These are phyloP conservation scores for Drosophila mulleri DNA, from an alignment of 2,888 invertebrate species.

Conservation along the genomic window DNA sequence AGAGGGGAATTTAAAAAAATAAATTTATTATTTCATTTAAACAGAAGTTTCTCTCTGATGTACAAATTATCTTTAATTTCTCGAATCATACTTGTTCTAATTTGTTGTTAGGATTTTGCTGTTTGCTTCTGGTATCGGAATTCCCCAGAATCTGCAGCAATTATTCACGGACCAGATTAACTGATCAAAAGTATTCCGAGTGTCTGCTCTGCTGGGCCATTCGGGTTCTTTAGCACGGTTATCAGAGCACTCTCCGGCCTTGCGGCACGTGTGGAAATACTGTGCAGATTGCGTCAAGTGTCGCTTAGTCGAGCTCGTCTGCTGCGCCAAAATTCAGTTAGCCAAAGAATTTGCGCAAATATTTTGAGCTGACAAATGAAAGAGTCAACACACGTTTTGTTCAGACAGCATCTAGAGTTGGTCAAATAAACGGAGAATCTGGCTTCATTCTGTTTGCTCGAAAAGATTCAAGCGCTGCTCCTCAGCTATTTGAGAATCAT, in stretches of 20 bases:
- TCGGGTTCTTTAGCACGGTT: slow-evolving; percentile 1
- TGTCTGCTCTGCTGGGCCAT: neutral
- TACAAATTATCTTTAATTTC: neutral
- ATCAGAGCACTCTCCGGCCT: slow-evolving; percentile 12
- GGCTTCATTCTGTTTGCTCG: slow-evolving; percentile 1
- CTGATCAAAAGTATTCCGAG: neutral
- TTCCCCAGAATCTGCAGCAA: slow-evolving; percentile 10
- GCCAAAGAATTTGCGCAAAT: slow-evolving; percentile 31
- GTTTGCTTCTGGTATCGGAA: neutral
- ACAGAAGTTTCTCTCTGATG: neutral
- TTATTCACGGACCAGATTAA: slow-evolving; percentile 6
- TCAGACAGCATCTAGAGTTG: neutral
- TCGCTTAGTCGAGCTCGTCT: slow-evolving; percentile 32
- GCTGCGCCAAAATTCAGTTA: neutral
- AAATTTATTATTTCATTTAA: no score
- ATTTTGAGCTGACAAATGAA: slow-evolving; percentile 35
- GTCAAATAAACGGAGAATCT: slow-evolving; percentile 8
- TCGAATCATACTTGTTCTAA: neutral
- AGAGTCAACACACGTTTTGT: slow-evolving; percentile 34
- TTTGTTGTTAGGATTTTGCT: no score
- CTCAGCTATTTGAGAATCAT: neutral
- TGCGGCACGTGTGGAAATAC: slow-evolving; percentile 62
- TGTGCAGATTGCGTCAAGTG: slow-evolving; percentile 70
- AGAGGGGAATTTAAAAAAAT: neutral
- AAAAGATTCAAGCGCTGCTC: neutral